Percentiles rank a stretch among this genome's conserved stretches.
Conservation (phyloP, 2,113 vertebrate genomes). For the Sinocyclocheilus rhinocerous region DNA sequence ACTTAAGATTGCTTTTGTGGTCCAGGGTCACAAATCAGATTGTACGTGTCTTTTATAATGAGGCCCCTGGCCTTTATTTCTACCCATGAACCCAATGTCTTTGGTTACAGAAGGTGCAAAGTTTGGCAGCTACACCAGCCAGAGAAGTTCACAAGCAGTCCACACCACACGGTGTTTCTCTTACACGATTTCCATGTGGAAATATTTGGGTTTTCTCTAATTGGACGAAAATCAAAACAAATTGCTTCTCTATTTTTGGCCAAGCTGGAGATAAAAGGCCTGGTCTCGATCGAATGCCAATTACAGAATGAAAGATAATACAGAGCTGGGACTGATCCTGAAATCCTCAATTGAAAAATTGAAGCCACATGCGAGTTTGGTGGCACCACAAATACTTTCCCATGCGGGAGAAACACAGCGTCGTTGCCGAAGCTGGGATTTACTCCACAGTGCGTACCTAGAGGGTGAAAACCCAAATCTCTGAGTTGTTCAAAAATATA, state of each 20-base stretch:
- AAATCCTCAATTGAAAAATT: constrained; percentile 70
- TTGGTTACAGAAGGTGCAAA: constrained; percentile 21
- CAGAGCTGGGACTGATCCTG: constrained; percentile 56
- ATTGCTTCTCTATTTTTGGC: constrained; percentile 68
- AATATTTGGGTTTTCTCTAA: constrained; percentile 65
- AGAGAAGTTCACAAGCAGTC: background rate
- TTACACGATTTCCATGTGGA: constrained; percentile 54
- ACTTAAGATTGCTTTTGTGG: too few species aligned
- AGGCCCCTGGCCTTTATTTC: background rate
- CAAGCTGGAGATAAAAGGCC: constrained; percentile 67
- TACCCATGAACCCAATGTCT: background rate
- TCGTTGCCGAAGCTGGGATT: constrained; percentile 56
- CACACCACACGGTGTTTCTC: constrained; percentile 53
- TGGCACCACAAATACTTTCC: constrained; percentile 74
- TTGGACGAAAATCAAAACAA: constrained; percentile 67
- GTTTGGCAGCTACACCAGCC: background rate
- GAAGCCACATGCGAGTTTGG: constrained; percentile 75
- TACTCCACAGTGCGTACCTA: constrained; percentile 61
- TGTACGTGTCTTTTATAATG: background rate
- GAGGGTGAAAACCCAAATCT: constrained; percentile 56
- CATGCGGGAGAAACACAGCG: constrained; percentile 58
- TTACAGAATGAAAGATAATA: constrained; percentile 74
- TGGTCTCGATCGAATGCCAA: constrained; percentile 62
- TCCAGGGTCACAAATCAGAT: background rate
- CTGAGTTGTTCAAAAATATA: constrained; percentile 24